Conservation (phyloP, 2,888 invertebrate species). For the Trissolcus brochymenae region DNA sequence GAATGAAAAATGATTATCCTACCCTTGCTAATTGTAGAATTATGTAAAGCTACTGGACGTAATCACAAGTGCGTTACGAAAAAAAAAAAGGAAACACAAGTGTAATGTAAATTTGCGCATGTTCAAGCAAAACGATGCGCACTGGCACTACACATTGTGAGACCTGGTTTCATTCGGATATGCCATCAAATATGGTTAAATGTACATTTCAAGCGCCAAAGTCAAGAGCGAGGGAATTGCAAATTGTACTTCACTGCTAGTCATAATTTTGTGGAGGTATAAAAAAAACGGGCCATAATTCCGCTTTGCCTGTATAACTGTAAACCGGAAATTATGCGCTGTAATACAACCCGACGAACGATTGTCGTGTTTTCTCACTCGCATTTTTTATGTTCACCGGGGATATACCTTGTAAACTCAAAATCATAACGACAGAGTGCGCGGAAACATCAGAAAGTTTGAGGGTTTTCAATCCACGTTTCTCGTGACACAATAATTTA, state of each 20-base stretch:
- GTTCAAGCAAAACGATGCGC: not conserved
- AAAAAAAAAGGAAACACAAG: constrained; percentile 4
- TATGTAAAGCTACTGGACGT: not conserved
- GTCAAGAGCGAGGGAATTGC: constrained; percentile 16
- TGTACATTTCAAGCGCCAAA: constrained; percentile 32
- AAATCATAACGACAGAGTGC: constrained; percentile 13
- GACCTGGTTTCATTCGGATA: constrained; percentile 33
- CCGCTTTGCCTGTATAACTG: constrained; percentile 33
- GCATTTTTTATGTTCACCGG: constrained; percentile 2
- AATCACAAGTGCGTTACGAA: constrained; percentile 9
- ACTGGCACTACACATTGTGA: constrained; percentile 30
- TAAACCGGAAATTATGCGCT: constrained; percentile 37
- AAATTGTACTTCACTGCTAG: constrained; percentile 9
- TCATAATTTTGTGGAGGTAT: constrained; percentile 34
- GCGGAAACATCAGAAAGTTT: not conserved
- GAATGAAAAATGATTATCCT: not conserved
- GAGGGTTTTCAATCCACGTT: not conserved
- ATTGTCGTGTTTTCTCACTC: constrained; percentile 32
- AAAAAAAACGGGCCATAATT: constrained; percentile 37
- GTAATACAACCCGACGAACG: constrained; percentile 30
- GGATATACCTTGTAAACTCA: constrained; percentile 12
- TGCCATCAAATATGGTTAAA: constrained; percentile 28
- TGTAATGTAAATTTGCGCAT: constrained; percentile 3
- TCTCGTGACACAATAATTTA: too few species aligned
- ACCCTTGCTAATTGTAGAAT: not conserved